These are phyloP conservation scores for Thryonomys swinderianus DNA, from an alignment of 2,113 vertebrate genomes.

Conservation along the genomic window DNA sequence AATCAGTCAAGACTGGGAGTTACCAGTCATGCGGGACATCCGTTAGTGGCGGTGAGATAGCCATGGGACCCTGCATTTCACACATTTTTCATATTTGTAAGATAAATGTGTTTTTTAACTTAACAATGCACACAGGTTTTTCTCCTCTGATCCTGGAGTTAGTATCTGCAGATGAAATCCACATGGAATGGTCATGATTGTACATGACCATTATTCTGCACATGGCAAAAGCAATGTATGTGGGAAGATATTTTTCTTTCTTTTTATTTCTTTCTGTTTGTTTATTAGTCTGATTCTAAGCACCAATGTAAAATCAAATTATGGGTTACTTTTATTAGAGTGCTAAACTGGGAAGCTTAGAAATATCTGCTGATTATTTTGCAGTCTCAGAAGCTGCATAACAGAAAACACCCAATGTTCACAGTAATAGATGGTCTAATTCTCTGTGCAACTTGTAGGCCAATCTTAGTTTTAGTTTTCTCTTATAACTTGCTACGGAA, in stretches of 20 bases:
- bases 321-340: not conserved
- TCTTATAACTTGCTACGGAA: not conserved
- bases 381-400: not conserved
- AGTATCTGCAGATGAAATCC: slow-evolving; percentile 25
- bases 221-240: not conserved
- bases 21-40: slow-evolving; percentile 21
- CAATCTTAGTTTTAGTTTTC: not conserved
- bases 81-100: not conserved
- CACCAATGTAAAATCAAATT: not conserved
- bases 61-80: not conserved
- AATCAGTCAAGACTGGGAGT: slow-evolving; percentile 20
- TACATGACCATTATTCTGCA: not conserved
- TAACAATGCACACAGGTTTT: not conserved
- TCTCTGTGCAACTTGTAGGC: not conserved
- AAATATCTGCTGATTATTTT: not conserved
- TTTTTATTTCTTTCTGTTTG: not conserved
- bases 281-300: slow-evolving; percentile 33
- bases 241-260: not conserved
- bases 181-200: slow-evolving; percentile 22
- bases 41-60: not conserved
- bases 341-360: not conserved
- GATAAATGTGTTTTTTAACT: not conserved
- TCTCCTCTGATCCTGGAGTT: not conserved
- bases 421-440: not conserved
- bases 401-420: not conserved